Base-by-base conservation (phyloP, 37 sponge, comb jelly and placozoan genomes). In the Oscarella lobularis region DNA sequence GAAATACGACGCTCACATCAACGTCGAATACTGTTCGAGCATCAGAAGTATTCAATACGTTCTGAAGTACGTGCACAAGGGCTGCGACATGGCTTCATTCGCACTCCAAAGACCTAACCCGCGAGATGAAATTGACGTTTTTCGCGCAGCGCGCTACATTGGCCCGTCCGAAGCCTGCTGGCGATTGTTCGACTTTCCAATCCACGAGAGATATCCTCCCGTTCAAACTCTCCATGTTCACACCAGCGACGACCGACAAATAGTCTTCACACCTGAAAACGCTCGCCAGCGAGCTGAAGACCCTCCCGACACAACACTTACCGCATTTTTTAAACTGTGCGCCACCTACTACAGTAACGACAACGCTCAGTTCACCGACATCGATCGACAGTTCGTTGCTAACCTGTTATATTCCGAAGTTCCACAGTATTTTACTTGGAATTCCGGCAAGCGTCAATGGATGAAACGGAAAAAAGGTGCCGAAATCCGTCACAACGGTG, bases 31-130 rank as follows among this genome's bases (percentile, higher is more conserved):
- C 0, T 80, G 81, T 75, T 66, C 67, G 38, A 41, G 77, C 31
- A 67, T 86, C 67, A 86, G 14, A 5, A 41, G 78, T 33, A 76
- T 86, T n/a, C 75, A 81, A 66, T 85, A 87, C 73, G 73, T 80
- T 9, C 73, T 70, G 34, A 87, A 80, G 72, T 85, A 85, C 77
- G 74, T 84, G 0, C 27, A 38, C 75, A 85, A 85, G 0, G 87
- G 87, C 37, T 1, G 40, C 54, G 87, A 84, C 67, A 66, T 67
- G 31, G 82, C 75, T 0, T 34, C 65, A 0, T 72, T 67, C 66
- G 0, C 74, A 9, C 39, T 87, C 6, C 60, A 34, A 48, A 9
- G 20, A 39, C 27, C n/a, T 34, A 66, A 35, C 38, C 34, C 0
- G 0, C 39, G 36, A 36, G 82, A 87, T 39, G 82, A 85, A 67